Evolutionary conservation across 1,140 invertebrate species (phyloP), one percentile per base, ranked within the genome.

Genomic region (Campoletis sonorensis): DNA sequence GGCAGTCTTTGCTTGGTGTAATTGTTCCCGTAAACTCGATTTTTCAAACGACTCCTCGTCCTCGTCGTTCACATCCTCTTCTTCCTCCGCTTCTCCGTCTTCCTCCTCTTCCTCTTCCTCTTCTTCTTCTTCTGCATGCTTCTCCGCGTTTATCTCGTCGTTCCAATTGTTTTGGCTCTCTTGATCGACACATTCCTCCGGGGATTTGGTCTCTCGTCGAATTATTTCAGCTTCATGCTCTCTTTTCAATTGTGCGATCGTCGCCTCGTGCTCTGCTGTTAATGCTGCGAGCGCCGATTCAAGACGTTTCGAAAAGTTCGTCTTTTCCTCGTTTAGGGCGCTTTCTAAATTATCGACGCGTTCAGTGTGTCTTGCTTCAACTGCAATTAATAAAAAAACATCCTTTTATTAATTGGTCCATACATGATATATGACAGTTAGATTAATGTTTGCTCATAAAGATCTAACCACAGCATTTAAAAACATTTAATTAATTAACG

Each of bases 241-340:
- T 10, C 83, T 78, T 70, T 87, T 85, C 3, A 90, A 76, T 49
- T 88, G 87, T 64, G 83, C 86, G 83, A 83, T 89, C 85, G 75
- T 71, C 27, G 18, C 49, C 51, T 82, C 76, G 51, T 85, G 72
- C 30, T 82, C 73, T 7, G 73, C 68, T 18, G 26, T 77, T 11
- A 81, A n/a, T 15, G 71, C 37, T 1, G 80, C 79, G 11, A 79
- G 37, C 15, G 82, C 84, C 27, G 37, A n/a, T 73, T 82, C 79
- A 11, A 85, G 68, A 37, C 79, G 73, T 15, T 8, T 54, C 27
- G 82, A 58, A 70, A 81, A 84, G 54, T 82, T 83, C 11, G 79
- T 21, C 84, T 87, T 88, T 86, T 91, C 91, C 79, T 89, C 89
- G 72, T 90, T 87, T 11, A 91, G 72, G 16, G 73, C 81, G 18